Evolutionary conservation across 1,140 invertebrate species (phyloP).

Genomic region (Aphelinus certus): DNA sequence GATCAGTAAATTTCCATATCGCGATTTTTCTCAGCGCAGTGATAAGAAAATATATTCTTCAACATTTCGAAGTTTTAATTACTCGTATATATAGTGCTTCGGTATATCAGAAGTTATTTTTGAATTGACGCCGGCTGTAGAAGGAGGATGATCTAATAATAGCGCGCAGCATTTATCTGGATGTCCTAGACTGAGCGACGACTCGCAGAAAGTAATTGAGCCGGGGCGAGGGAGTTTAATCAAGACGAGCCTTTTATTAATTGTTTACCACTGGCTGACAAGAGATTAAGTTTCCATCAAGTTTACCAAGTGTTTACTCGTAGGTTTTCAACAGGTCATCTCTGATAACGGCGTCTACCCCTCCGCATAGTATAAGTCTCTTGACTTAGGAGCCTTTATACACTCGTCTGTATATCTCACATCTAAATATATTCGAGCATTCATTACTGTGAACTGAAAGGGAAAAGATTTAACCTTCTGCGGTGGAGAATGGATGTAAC

Average conservation of each 20-base stretch:
- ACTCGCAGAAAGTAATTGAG: conserved; percentile 11
- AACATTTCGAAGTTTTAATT: no score
- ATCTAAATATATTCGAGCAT: no score
- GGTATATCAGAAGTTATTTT: no score
- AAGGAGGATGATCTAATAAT: neutral
- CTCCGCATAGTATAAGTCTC: neutral
- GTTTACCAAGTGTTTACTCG: conserved; percentile 3
- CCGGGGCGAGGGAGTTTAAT: neutral
- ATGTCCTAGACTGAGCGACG: neutral
- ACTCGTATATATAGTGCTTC: no score
- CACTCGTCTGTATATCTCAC: no score
- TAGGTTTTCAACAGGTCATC: neutral
- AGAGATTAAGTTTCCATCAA: conserved; percentile 21
- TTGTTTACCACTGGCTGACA: conserved; percentile 21
- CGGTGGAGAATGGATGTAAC: no score
- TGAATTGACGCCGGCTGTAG: neutral
- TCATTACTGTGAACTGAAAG: no score
- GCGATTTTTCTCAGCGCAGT: no score
- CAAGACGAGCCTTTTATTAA: conserved; percentile 22
- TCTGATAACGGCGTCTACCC: neutral
- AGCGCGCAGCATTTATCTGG: neutral
- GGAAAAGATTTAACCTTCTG: no score
- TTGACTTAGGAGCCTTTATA: no score
- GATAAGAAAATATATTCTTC: no score
- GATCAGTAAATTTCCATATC: no score